These are phyloP conservation scores for Sylvia atricapilla DNA, from an alignment of 2,113 vertebrate species.

Conservation along the genomic window DNA sequence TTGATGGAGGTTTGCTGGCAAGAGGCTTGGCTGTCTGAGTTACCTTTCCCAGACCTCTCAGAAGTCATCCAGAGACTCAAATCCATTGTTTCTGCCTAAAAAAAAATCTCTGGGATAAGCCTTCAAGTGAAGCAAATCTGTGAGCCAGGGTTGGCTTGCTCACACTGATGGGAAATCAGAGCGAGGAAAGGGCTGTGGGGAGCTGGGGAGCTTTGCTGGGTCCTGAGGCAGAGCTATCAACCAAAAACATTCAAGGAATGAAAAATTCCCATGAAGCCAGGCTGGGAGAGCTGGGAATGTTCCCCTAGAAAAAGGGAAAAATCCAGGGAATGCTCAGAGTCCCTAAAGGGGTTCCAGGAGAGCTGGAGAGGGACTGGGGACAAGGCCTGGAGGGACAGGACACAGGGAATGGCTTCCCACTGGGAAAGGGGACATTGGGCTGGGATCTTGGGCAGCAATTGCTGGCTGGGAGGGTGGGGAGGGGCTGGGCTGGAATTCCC, in stretches of 20 bases:
- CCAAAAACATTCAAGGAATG: background rate
- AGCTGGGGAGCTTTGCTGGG: rapidly evolving
- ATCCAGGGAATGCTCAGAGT: rapidly evolving
- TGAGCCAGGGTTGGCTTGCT: background rate
- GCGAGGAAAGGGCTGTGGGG: background rate
- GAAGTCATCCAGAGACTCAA: background rate
- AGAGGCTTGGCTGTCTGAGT: background rate
- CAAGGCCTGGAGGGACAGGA: background rate
- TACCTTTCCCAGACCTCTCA: background rate
- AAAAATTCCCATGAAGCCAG: background rate
- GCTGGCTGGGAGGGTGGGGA: rapidly evolving
- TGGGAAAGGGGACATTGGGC: background rate
- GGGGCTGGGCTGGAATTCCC: background rate
- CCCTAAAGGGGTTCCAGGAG: background rate
- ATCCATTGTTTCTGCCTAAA: background rate
- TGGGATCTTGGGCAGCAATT: background rate
- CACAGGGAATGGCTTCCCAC: background rate
- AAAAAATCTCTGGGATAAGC: background rate
- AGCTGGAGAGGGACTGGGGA: background rate
- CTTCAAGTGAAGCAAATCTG: rapidly evolving
- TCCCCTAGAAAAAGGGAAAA: background rate
- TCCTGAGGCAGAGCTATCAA: background rate
- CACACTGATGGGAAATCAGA: background rate
- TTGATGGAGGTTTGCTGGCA: background rate
- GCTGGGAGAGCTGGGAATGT: background rate